Percentiles rank a stretch among this genome's conserved stretches.
Evolutionary conservation across 2,888 invertebrate genomes (phyloP).

Genomic region (Zele albiditarsus): DNA sequence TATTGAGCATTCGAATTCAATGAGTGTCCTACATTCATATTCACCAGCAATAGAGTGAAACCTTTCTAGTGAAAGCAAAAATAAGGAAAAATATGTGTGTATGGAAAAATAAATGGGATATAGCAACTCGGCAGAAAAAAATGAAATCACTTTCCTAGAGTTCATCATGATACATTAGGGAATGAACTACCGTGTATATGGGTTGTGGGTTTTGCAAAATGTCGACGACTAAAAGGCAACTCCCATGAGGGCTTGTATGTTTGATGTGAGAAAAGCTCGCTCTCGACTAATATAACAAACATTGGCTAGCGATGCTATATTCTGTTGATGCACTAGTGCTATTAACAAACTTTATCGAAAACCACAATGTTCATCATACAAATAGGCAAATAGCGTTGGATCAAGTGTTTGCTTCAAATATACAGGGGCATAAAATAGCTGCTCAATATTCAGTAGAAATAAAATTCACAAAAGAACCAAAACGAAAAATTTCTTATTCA

Average conservation of each 20-base stretch:
- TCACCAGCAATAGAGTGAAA: neutral
- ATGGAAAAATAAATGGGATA: slow-evolving; percentile 21
- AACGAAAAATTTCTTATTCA: too few species aligned
- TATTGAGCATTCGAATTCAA: neutral
- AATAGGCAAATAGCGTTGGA: neutral
- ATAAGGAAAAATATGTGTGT: slow-evolving; percentile 22
- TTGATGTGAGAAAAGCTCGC: slow-evolving; percentile 15
- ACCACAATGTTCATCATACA: slow-evolving; percentile 21
- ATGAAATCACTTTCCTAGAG: slow-evolving; percentile 5
- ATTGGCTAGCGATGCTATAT: neutral
- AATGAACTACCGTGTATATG: slow-evolving; percentile 13
- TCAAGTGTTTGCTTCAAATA: neutral
- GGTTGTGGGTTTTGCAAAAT: slow-evolving; percentile 12
- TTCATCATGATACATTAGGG: slow-evolving; percentile 24
- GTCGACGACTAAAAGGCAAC: neutral
- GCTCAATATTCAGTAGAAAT: too few species aligned
- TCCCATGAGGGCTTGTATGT: slow-evolving; percentile 18
- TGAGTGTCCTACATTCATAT: neutral
- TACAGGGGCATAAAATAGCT: neutral
- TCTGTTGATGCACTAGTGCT: neutral
- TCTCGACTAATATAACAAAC: neutral
- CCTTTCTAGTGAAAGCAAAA: slow-evolving; percentile 8
- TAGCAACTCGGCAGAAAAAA: neutral
- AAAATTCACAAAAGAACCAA: too few species aligned
- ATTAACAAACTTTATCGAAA: slow-evolving; percentile 24